Evolutionary conservation across 2,113 vertebrate species (phyloP), one percentile per base, ranked within the genome.

Genomic region (Salvelinus fontinalis): DNA sequence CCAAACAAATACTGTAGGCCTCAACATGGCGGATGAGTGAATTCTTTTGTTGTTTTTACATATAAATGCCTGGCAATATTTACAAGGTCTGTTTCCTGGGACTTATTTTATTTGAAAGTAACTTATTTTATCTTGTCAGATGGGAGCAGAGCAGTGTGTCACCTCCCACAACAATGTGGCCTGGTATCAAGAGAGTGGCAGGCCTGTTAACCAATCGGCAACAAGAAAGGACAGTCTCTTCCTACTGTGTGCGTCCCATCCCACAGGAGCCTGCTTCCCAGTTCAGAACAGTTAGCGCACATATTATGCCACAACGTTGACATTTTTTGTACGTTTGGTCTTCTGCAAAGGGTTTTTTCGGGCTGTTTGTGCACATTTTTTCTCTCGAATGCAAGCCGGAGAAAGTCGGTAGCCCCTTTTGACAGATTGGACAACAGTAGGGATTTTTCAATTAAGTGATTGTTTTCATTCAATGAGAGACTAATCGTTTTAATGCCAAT

Each of bases 1-100:
- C 60, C 64, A 74, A 5, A 18, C 51, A 54, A 54, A 18, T 18
- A 34, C 34, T 34, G 34, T 34, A 54, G 51, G 16, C 51, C 16
- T 54, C 4, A 54, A 18, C 51, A 70, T n/a, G 29, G 18, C 79
- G 81, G 73, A 29, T 54, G 51, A 44, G 39, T 44, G 39, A 54
- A 54, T 54, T 4, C n/a, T n/a, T 57, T 89, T 62, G 82, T 80
- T 86, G 82, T 82, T 85, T 72, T 83, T 84, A 85, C 79, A 79
- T 84, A 80, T 62, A 34, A 57, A 77, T 81, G 34, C 71, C 67
- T 57, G 66, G 84, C 76, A 34, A 60, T 78, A 20, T 82, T 76
- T 75, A 76, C 16, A 75, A 72, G 71, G 71, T 64, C 1, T 68
- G 66, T 68, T 68, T 29, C 54, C n/a, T 48, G 16, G 60, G 14